Base-by-base conservation (phyloP, 1,140 invertebrate species). In the Lutraria rhynchaena region DNA sequence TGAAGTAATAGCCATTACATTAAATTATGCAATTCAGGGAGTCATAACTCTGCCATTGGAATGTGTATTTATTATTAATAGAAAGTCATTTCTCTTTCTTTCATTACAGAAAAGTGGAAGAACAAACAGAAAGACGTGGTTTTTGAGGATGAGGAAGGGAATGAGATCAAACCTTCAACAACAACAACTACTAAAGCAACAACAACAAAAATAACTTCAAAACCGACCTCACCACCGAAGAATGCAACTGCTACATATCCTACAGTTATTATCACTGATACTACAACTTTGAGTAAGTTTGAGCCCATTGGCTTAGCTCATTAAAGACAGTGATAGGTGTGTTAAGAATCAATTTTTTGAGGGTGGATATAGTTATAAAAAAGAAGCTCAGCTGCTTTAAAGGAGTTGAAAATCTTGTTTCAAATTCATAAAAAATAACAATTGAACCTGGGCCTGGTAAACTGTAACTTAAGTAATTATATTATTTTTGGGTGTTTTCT, bases 181-280 rank as follows among this genome's bases (percentile, higher is more conserved):
- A 74, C 53, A 22, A 60, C 57, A 58, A 74, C 33, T 37, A 74
- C 71, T 19, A 57, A 31, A 2, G 55, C 49, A 15, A 71, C 69
- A 5, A 70, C 46, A 15, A 53, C 69, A 11, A n/a, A 31, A 29
- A 5, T 2, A n/a, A 71, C 19, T 19, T 51, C 69, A 24, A 22
- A 35, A 17, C 22, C 35, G 22, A 60, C 53, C 19, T 4, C 27
- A n/a, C 19, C 53, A 22, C 37, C 11, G 5, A n/a, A 46, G n/a
- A 46, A 60, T 60, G 41, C n/a, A 4, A 58, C 71, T 35, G 46
- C 55, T 44, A 60, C 53, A 41, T 29, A 60, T 1, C 71, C 71
- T 7, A 35, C 49, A 55, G 69, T 71, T 55, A 11, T 7, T 31
- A 17, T 41, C 46, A 29, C 24, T 24, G 53, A 27, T 37, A 24